Conservation (phyloP, 2,113 vertebrate genomes). For the Craseonycteris thonglongyai region DNA sequence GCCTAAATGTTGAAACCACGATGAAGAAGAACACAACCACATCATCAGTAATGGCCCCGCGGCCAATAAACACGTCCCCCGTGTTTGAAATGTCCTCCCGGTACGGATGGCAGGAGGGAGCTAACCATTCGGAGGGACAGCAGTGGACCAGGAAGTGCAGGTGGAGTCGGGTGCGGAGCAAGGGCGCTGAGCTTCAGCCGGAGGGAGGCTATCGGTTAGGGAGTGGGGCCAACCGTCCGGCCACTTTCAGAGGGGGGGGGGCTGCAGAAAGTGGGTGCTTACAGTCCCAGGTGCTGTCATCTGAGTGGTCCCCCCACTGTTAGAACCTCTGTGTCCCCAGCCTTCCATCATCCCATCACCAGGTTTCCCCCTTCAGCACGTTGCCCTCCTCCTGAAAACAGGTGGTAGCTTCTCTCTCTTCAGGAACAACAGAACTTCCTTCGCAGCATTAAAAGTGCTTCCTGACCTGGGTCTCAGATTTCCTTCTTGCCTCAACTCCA, state of each 20-base stretch:
- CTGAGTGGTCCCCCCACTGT: background rate
- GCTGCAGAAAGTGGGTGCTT: background rate
- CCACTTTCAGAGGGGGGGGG: background rate
- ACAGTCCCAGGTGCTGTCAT: background rate
- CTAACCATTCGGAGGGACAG: background rate
- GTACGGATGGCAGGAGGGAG: background rate
- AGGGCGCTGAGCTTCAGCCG: background rate
- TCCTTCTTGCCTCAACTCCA: background rate
- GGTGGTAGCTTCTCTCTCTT: background rate
- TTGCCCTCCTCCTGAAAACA: background rate
- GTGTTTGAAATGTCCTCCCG: background rate
- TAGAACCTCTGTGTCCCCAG: background rate
- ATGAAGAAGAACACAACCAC: background rate
- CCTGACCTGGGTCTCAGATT: background rate
- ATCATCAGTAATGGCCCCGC: rapidly evolving
- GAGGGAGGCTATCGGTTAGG: no score
- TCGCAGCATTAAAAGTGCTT: background rate
- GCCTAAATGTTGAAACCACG: background rate
- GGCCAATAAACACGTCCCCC: background rate
- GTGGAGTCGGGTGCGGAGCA: rapidly evolving
- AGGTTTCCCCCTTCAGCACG: background rate
- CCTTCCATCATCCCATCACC: no score
- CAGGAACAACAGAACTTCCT: background rate
- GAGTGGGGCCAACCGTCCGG: no score
- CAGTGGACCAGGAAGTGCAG: rapidly evolving